Evolutionary conservation across 2,113 vertebrate species (phyloP).

Genomic region (Otolemur garnettii): DNA sequence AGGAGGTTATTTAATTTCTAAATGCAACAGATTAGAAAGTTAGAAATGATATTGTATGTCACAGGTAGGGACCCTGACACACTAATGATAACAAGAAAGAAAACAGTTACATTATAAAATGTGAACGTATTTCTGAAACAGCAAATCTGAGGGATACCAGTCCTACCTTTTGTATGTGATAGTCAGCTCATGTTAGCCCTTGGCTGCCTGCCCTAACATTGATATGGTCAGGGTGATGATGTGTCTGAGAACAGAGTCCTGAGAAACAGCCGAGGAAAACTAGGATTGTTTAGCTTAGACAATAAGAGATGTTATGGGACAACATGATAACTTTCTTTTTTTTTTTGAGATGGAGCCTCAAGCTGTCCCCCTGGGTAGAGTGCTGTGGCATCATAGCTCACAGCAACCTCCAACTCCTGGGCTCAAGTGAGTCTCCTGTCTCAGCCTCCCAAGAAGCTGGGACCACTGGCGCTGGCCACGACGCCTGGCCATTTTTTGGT

Average conservation of each 20-base stretch:
- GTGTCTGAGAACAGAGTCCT: neutral
- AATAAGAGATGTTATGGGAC: neutral
- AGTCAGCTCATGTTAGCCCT: neutral
- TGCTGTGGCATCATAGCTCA: too few relatives aligned
- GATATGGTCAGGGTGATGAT: neutral
- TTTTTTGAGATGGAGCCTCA: too few relatives aligned
- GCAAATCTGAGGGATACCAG: neutral
- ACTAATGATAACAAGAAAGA: neutral
- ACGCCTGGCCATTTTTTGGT: too few relatives aligned
- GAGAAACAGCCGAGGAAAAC: neutral
- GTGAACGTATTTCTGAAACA: neutral
- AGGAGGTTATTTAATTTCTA: neutral
- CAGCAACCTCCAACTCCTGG: too few relatives aligned
- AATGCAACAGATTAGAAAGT: conserved; percentile 25
- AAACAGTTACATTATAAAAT: neutral
- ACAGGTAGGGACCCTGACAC: neutral
- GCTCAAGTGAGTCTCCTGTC: too few relatives aligned
- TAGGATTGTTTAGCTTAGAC: neutral
- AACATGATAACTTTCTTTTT: too few relatives aligned
- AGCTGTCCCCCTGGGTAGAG: too few relatives aligned
- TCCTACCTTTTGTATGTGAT: neutral
- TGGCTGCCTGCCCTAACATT: neutral
- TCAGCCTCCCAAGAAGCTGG: too few relatives aligned
- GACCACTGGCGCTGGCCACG: too few relatives aligned
- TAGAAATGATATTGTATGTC: neutral